Percentiles rank a stretch among this genome's conserved stretches.
These are phyloP conservation scores for Branchinecta lynchi DNA, from an alignment of 1,140 invertebrate genomes.

Conservation along the genomic window DNA sequence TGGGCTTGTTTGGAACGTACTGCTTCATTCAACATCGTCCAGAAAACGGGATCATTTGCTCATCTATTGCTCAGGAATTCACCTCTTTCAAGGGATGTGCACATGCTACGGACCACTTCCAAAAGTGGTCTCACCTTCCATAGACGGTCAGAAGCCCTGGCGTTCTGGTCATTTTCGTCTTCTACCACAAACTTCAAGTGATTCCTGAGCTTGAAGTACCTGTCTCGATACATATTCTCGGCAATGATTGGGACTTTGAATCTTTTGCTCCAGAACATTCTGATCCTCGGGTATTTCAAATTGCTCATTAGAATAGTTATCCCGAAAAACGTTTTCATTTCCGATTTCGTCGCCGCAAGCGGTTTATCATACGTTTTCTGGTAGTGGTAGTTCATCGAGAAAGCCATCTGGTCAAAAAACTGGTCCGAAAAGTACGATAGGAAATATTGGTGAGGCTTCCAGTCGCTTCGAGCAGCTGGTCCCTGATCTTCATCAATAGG, in stretches of 20 bases:
- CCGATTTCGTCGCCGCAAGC: conserved; percentile 4
- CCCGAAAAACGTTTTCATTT: conserved; percentile 1
- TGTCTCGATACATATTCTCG: neutral
- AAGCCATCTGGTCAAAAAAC: conserved; percentile 6
- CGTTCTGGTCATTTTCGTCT: conserved; percentile 4
- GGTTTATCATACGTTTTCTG: conserved; percentile 9
- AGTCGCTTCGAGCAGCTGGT: neutral
- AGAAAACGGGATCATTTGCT: conserved; percentile 25
- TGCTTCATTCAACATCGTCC: conserved; percentile 20
- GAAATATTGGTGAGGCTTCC: conserved; percentile 1
- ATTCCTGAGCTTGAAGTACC: neutral
- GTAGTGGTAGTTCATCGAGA: conserved; percentile 1
- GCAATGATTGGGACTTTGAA: neutral
- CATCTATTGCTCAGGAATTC: conserved; percentile 22
- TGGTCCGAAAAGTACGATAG: conserved; percentile 4
- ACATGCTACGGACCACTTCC: conserved; percentile 18
- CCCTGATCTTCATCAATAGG: conserved; percentile 1
- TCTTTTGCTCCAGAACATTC: conserved; percentile 5
- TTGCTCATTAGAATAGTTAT: conserved; percentile 10
- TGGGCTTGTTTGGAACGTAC: conserved; percentile 17
- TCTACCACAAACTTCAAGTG: conserved; percentile 5
- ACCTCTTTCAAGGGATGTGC: conserved; percentile 17
- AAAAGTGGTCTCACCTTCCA: conserved; percentile 23
- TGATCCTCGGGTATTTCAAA: conserved; percentile 9
- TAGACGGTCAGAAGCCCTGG: conserved; percentile 20